Evolutionary conservation across 2,888 invertebrate genomes (phyloP), one percentile per base, ranked within the genome.

Genomic region (Noctua janthina): DNA sequence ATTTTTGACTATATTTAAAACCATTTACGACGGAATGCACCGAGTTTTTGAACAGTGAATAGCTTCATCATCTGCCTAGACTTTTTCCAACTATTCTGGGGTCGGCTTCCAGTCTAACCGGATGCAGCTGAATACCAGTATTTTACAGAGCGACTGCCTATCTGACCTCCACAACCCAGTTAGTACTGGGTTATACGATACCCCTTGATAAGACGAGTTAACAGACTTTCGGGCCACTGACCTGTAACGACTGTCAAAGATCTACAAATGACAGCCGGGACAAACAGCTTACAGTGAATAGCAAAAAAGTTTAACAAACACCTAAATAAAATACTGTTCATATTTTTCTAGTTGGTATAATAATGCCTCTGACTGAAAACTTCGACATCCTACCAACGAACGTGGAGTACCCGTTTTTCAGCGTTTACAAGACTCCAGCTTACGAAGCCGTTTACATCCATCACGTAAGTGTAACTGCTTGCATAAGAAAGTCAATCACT

Each of bases 311-410:
- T 29, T 29, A 29, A 29, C n/a, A 29, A 29, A 73, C 39, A 20
- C 7, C n/a, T 49, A 7, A 23, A 62, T 68, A 39, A 69, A 72
- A 59, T 20, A 0, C 35, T 49, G 5, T 13, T 20, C 29, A 56
- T 39, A 73, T 79, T 88, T 68, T 88, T 89, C 81, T 93, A 97
- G 97, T 97, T 85, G 97, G 94, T 82, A 96, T 97, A 81, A 91
- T 97, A 86, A 94, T 96, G 93, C 97, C 97, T 62, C 78, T 97
- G 82, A 95, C 96, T 35, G 97, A 97, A 90, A 94, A 95, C 85
- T 97, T 97, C 85, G 92, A 94, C 51, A 93, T 97, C 83, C 89
- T 97, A 68, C 97, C 97, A 8, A 97, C 97, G n/a, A 97, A 97
- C 85, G 97, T 97, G 20, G 96, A 97, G 85, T 97, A 97, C 87